These are phyloP conservation scores for Carassius carassius DNA, from an alignment of 2,113 vertebrate genomes.

Conservation along the genomic window DNA sequence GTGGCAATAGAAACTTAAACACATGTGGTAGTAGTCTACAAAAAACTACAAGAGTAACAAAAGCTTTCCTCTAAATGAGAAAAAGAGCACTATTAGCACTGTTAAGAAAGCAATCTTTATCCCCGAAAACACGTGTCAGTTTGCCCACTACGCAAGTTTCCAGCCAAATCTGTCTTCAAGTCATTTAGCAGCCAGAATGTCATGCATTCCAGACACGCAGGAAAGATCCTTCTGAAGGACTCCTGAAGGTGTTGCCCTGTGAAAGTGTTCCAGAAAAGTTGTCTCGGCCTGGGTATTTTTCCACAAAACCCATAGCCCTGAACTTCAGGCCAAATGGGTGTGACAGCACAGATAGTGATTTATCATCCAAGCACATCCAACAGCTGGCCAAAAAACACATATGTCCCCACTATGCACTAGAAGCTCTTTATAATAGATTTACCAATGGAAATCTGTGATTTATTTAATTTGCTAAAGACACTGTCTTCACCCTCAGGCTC, in stretches of 20 bases:
- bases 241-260: slow-evolving; percentile 9
- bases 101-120: slow-evolving; percentile 44
- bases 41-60: slow-evolving; percentile 40
- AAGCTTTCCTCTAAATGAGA: slow-evolving; percentile 19
- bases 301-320: slow-evolving; percentile 11
- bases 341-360: slow-evolving; percentile 24
- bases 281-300: slow-evolving; percentile 10
- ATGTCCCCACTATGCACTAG: slow-evolving; percentile 18
- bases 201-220: slow-evolving; percentile 59
- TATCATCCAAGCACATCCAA: slow-evolving; percentile 1
- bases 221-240: slow-evolving; percentile 19
- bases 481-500: background rate
- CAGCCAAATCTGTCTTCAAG: slow-evolving; percentile 65
- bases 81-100: slow-evolving; percentile 38
- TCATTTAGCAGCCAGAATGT: slow-evolving; percentile 73
- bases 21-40: slow-evolving; percentile 51
- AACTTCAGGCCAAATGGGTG: slow-evolving; percentile 15
- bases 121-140: slow-evolving; percentile 50
- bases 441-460: background rate
- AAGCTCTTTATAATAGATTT: slow-evolving; percentile 4
- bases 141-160: slow-evolving; percentile 47
- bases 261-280: slow-evolving; percentile 17
- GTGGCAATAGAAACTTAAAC: slow-evolving; percentile 45
- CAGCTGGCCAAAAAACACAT: slow-evolving; percentile 9
- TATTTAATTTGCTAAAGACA: background rate